Percentiles rank a stretch among this genome's conserved stretches.
phyloP scores from a whole-genome alignment of 2,797 vertebrate species.

The Bovichtus diacanthus region DNA sequence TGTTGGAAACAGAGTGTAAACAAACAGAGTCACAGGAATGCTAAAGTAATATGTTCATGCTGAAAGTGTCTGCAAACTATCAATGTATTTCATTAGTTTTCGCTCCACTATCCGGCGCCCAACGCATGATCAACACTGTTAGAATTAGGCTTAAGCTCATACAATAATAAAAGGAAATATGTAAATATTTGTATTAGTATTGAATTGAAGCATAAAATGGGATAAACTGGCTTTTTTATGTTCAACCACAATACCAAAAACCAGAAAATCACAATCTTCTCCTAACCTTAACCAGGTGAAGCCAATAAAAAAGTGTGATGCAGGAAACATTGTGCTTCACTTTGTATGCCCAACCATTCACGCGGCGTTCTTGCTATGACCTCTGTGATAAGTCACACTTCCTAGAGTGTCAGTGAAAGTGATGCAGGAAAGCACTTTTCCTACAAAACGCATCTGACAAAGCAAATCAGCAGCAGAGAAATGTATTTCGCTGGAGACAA shows the following conservation, averaged over 20 bases:
- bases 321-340: neutral
- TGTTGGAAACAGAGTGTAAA: constrained; percentile 57
- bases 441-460: neutral
- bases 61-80: neutral
- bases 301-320: neutral
- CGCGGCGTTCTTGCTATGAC: constrained; percentile 2
- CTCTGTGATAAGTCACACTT: neutral
- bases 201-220: neutral
- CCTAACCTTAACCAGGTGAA: neutral
- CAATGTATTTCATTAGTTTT: neutral
- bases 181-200: too few species aligned
- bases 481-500: neutral
- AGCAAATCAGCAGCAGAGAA: constrained; percentile 6
- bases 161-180: neutral
- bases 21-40: constrained; percentile 45
- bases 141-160: neutral
- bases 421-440: neutral
- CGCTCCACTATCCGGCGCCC: neutral
- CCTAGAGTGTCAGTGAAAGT: neutral
- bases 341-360: neutral
- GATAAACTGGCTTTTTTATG: neutral
- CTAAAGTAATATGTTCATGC: constrained; percentile 2
- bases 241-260: neutral
- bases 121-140: neutral
- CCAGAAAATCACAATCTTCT: neutral